A percentile compares a stretch with the other conserved stretches of the same genome.
These are phyloP conservation scores for Rhopilema esculentum DNA, from an alignment of 30 jellyfish, hydroid and myxozoan genomes.

Conservation along the genomic window DNA sequence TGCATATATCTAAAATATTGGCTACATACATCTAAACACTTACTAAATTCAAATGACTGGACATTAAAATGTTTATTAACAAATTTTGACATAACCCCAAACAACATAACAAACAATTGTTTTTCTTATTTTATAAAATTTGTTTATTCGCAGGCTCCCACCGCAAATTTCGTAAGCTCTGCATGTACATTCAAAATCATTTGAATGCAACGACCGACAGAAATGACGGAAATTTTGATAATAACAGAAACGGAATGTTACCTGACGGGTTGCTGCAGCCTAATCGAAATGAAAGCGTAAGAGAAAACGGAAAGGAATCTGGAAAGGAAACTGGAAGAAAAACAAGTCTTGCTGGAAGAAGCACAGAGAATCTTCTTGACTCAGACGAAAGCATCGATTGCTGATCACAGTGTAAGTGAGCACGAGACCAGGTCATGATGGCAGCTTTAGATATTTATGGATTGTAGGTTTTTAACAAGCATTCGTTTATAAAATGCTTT, in stretches of 20 bases:
- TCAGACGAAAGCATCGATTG: conserved; percentile 60
- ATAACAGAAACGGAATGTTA: conserved; percentile 38
- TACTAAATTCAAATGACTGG: no score
- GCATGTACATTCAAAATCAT: conserved; percentile 32
- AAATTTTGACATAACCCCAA: no score
- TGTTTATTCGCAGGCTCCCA: conserved; percentile 71
- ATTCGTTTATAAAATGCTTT: no score
- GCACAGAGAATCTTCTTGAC: conserved; percentile 65
- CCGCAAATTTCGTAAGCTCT: conserved; percentile 82
- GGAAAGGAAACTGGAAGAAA: conserved; percentile 11
- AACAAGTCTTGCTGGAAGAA: conserved; percentile 31
- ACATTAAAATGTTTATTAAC: no score
- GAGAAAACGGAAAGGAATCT: not conserved
- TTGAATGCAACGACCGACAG: not conserved
- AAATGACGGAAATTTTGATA: not conserved
- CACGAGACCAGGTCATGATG: not conserved
- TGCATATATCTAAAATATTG: no score
- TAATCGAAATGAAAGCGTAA: conserved; percentile 27
- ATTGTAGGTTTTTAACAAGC: not conserved
- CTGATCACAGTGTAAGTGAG: not conserved
- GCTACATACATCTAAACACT: no score
- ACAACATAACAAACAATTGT: no score
- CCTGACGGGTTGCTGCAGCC: conserved; percentile 39
- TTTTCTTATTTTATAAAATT: no score
- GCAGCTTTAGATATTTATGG: not conserved